Evolutionary conservation across 1,140 invertebrate genomes (phyloP).

Genomic region (Calosoma granatense): DNA sequence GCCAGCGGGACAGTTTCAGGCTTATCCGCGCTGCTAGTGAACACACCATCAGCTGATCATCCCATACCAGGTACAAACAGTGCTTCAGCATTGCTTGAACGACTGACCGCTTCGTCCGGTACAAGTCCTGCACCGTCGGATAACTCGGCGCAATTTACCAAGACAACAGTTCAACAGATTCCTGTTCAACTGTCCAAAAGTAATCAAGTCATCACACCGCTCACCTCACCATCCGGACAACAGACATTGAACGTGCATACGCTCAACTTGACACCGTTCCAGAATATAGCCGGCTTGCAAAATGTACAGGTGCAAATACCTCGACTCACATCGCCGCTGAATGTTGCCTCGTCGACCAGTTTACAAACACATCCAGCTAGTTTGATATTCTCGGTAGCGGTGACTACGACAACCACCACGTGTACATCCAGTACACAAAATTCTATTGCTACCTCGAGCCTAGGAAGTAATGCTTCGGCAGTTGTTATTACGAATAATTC

Average conservation of each 20-base stretch:
- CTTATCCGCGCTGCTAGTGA: slow-evolving; percentile 31
- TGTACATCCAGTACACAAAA: slow-evolving; percentile 33
- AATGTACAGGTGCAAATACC: slow-evolving; percentile 73
- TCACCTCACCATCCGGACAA: slow-evolving; percentile 48
- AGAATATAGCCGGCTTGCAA: slow-evolving; percentile 62
- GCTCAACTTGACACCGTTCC: slow-evolving; percentile 65
- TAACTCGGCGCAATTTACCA: slow-evolving; percentile 23
- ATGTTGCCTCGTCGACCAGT: slow-evolving; percentile 43
- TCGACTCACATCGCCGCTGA: slow-evolving; percentile 62
- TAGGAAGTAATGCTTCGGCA: slow-evolving; percentile 44
- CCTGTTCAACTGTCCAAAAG: slow-evolving; percentile 24
- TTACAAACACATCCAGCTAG: slow-evolving; percentile 34
- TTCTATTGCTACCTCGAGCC: slow-evolving; percentile 38
- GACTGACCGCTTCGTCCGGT: slow-evolving; percentile 42
- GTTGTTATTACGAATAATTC: slow-evolving; percentile 18
- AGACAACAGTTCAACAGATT: slow-evolving; percentile 23
- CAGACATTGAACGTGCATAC: slow-evolving; percentile 55
- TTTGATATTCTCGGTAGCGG: slow-evolving; percentile 35
- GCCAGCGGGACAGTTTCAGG: slow-evolving; percentile 5
- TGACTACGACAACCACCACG: slow-evolving; percentile 30
- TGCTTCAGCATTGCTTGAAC: slow-evolving; percentile 43
- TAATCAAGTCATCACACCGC: slow-evolving; percentile 35
- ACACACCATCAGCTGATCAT: slow-evolving; percentile 48
- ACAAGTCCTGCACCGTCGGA: slow-evolving; percentile 10
- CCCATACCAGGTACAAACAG: slow-evolving; percentile 42